Base-by-base conservation (phyloP, 2,113 vertebrate species). In the Oncorhynchus kisutch region DNA sequence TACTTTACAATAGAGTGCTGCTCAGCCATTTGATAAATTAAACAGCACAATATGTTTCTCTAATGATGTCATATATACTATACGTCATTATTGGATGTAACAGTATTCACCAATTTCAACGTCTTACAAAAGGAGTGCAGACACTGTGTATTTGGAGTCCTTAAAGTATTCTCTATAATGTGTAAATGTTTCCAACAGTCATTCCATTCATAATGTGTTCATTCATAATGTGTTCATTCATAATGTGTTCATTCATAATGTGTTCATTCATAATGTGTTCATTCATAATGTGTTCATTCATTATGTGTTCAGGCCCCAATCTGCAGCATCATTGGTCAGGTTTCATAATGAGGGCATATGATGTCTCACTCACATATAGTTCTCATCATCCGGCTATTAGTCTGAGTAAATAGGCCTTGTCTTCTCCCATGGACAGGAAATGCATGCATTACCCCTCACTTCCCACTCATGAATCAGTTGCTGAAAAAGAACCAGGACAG, bases 381-480 rank as follows among this genome's bases (percentile, higher is more conserved):
- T 45, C 51, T 70, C 69, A 60, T 70, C 89, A 83, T 90, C 88
- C 75, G 87, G 88, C 87, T 82, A 92, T 90, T 85, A 27, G 77
- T 90, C 88, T 87, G 81, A 83, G 85, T 82, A 84, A 86, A 86
- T 45, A 84, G 72, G 16, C 51, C 51, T 54, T 54, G 51, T 18
- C 51, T 80, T 81, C 83, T 82, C 88, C 83, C 88, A 81, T 90
- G 74, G 75, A 84, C 89, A 92, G 91, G 89, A 90, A 90, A 88
- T 86, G 81, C 81, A 83, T 77, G 78, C 84, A 93, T 94, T 89
- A 83, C 87, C 72, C 66, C 75, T 70, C 39, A 67, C 78, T 81
- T 82, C 75, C 69, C 74, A 71, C 77, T 39, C 78, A 86, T 83
- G 75, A 86, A 82, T 73, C 83, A 76, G 80, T 82, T 80, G 73